Percentiles rank a stretch among this genome's conserved stretches.
These are phyloP conservation scores for Melikaiella ostensackeni DNA, from an alignment of 2,888 invertebrate species.

Conservation along the genomic window DNA sequence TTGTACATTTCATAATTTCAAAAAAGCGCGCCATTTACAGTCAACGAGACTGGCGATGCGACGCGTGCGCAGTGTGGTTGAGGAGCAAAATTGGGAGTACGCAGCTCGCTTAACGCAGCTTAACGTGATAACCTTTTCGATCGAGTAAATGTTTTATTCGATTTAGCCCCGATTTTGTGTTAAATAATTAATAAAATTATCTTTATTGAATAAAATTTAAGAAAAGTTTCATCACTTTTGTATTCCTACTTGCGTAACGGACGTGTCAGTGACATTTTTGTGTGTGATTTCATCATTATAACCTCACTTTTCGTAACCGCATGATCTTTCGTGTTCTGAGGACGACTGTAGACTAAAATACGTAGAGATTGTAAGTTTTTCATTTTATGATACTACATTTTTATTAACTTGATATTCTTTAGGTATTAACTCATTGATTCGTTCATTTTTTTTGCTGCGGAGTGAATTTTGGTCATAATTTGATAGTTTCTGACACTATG, in stretches of 20 bases:
- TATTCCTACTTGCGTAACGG: not conserved
- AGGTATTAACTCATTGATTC: not conserved
- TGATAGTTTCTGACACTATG: not conserved
- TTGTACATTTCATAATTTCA: too few species aligned
- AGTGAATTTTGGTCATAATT: not conserved
- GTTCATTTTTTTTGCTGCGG: not conserved
- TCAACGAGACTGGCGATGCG: too few species aligned
- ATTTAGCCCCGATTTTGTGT: not conserved
- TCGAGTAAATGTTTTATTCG: not conserved
- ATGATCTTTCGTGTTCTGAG: not conserved
- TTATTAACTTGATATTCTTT: not conserved
- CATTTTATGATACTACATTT: not conserved
- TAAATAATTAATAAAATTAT: not conserved
- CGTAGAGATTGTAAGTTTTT: constrained; percentile 1
- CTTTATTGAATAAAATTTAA: not conserved
- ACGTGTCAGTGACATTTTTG: constrained; percentile 12
- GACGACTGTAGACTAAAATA: constrained; percentile 7
- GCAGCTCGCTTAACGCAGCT: too few species aligned
- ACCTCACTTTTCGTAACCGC: constrained; percentile 54
- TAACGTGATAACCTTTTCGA: not conserved
- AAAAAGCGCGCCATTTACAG: too few species aligned
- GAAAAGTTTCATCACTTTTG: not conserved
- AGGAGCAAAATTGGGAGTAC: too few species aligned
- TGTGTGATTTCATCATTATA: constrained; percentile 52
- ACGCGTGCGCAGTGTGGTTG: too few species aligned